Base-by-base conservation (phyloP, 2,888 invertebrate species). In the Pristionchus fissidentatus region DNA sequence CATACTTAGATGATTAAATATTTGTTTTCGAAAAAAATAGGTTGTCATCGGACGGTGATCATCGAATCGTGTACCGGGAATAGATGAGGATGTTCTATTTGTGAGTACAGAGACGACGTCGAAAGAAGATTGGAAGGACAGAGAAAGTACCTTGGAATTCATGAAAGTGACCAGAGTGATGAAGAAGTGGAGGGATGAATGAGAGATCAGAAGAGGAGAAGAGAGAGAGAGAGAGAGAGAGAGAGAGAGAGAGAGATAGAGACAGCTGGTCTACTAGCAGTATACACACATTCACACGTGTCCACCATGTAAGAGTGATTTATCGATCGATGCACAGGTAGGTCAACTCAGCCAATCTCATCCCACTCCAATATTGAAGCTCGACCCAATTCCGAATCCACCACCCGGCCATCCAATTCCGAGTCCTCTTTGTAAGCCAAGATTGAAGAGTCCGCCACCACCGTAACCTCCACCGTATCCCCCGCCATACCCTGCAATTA, bases 381-480 rank as follows among this genome's bases (percentile, higher is more conserved):
- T 41, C 4, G 46, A 46, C 10, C 79, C 79, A 15, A 78, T 55
- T 1, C 78, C 78, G 15, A 78, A 79, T 57, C 75, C 57, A 2
- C 79, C 79, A 49, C 43, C 38, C 5, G 79, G 79, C 57, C 55
- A 55, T 15, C 29, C 43, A 13, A 79, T 13, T 38, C 79, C 57
- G 2, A 79, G 35, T 52, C 79, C 55, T 38, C 79, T 55, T 29
- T 57, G 29, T 1, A 79, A 19, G 15, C 79, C 79, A 8, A 79
- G 26, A 13, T 41, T 79, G 79, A 79, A 79, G 26, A 79, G 29
- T 7, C 79, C 57, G 0, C 79, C 60, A 26, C 60, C 60, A 22
- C 60, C 60, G 26, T n/a, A n/a, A n/a, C 60, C 60, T n/a, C 60
- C 79, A 52, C 79, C 77, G 41, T 77, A 77, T 32, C 75, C 43